Conservation (phyloP, 2,797 vertebrate genomes). For the Periophthalmus magnuspinnatus region DNA sequence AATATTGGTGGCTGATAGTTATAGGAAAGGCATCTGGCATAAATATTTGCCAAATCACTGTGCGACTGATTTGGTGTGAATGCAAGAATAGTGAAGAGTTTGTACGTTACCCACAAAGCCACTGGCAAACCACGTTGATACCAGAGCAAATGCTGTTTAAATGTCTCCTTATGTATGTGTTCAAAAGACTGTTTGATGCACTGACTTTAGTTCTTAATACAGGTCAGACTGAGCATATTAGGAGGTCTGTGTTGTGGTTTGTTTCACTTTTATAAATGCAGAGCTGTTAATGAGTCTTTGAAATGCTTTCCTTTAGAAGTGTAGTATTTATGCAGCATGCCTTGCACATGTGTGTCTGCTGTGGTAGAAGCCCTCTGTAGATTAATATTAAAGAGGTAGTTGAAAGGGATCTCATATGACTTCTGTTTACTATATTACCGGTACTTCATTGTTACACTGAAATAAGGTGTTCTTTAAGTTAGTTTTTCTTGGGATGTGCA, state of each 20-base stretch:
- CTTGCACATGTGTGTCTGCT: conserved; percentile 12
- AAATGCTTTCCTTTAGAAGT: conserved; percentile 30
- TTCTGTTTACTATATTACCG: not conserved
- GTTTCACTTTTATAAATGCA: conserved; percentile 37
- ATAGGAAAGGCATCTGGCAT: too few relatives aligned
- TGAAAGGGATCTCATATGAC: not conserved
- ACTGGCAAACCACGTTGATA: not conserved
- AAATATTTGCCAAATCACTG: too few relatives aligned
- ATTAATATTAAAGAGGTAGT: not conserved
- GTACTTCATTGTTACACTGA: not conserved
- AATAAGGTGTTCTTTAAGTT: not conserved
- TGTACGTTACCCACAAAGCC: not conserved
- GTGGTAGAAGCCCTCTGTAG: not conserved
- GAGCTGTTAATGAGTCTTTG: conserved; percentile 25
- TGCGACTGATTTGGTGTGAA: too few relatives aligned
- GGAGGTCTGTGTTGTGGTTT: conserved; percentile 44
- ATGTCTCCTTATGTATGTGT: not conserved
- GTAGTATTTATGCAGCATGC: conserved; percentile 33
- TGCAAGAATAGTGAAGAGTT: not conserved
- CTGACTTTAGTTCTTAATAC: conserved; percentile 21
- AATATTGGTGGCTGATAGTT: too few relatives aligned
- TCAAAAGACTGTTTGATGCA: conserved; percentile 10
- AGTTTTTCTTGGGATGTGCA: not conserved
- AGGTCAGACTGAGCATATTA: conserved; percentile 17
- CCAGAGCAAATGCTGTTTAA: not conserved